A percentile compares a stretch with the other conserved stretches of the same genome.
Evolutionary conservation across 2,888 invertebrate species (phyloP).

Genomic region (Drosophila formosana): DNA sequence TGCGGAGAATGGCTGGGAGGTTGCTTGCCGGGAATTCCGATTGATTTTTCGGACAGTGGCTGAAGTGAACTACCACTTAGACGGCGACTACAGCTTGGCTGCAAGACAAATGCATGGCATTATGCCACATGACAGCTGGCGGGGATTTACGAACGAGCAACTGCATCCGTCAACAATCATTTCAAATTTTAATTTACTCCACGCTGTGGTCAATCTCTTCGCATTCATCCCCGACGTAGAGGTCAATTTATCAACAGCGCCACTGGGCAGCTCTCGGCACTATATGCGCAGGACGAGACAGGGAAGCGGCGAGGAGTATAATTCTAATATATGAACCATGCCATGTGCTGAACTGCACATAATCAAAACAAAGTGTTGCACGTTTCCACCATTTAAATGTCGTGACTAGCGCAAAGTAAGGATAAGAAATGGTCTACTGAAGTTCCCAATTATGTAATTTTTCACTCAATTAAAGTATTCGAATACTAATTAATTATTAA

Average conservation of each 20-base stretch:
- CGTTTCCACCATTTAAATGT: neutral
- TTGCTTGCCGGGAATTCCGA: slow-evolving; percentile 35
- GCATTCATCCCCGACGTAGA: neutral
- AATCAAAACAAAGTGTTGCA: slow-evolving; percentile 35
- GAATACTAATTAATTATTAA: neutral
- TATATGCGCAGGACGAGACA: neutral
- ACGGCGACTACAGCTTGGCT: slow-evolving; percentile 4
- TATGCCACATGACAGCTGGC: slow-evolving; percentile 45
- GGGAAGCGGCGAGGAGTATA: neutral
- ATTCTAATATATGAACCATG: slow-evolving; percentile 35
- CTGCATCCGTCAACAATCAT: slow-evolving; percentile 51
- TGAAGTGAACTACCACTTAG: slow-evolving; percentile 13
- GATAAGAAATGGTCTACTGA: neutral
- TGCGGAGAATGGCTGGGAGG: neutral
- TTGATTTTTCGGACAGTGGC: slow-evolving; percentile 59
- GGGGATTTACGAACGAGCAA: slow-evolving; percentile 26
- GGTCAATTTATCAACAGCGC: slow-evolving; percentile 52
- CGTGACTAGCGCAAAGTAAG: neutral
- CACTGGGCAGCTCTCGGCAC: slow-evolving; percentile 19
- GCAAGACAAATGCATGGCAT: slow-evolving; percentile 60
- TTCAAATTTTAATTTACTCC: slow-evolving; percentile 49
- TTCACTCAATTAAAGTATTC: neutral
- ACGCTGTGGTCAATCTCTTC: neutral
- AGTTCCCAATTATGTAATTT: neutral
- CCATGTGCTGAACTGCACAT: slow-evolving; percentile 25